Evolutionary conservation across 2,797 vertebrate genomes (phyloP).

Genomic region (Pipistrellus pipistrellus): DNA sequence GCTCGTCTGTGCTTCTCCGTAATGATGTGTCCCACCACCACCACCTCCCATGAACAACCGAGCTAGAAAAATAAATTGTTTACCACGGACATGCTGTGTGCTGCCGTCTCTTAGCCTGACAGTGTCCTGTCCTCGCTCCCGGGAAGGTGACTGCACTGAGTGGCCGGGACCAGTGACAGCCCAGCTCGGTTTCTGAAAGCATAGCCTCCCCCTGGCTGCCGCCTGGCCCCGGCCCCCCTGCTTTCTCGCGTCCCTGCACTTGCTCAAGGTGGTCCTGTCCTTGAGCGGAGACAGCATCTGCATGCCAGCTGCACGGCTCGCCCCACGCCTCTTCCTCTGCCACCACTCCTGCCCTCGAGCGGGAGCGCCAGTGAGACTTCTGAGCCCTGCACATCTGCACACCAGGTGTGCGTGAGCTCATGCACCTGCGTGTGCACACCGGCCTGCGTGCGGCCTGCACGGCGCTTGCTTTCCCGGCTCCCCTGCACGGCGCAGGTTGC

Average conservation of each 20-base stretch:
- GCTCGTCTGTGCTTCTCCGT: slow-evolving; percentile 87
- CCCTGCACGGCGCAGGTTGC: not conserved
- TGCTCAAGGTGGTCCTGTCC: not conserved
- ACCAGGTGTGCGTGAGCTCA: not conserved
- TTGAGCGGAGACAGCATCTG: slow-evolving; percentile 21
- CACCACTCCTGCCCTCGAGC: not conserved
- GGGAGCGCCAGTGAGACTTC: not conserved
- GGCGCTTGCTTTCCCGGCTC: not conserved
- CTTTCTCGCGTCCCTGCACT: not conserved
- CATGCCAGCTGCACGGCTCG: fast-evolving
- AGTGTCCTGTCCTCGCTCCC: slow-evolving; percentile 81
- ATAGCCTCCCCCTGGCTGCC: not conserved
- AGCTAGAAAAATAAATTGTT: slow-evolving; percentile 91
- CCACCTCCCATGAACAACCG: slow-evolving; percentile 86
- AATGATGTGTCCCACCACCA: slow-evolving; percentile 81
- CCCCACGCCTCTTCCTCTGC: not conserved
- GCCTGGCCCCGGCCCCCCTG: slow-evolving; percentile 1
- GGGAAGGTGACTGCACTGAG: slow-evolving; percentile 80
- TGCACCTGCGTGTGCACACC: fast-evolving
- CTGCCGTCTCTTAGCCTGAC: slow-evolving; percentile 88
- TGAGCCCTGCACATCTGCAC: slow-evolving; percentile 30
- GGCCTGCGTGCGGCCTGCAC: fast-evolving
- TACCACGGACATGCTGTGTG: slow-evolving; percentile 88
- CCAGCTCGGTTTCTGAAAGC: not conserved
- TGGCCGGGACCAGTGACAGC: slow-evolving; percentile 83